Percentiles rank a stretch among this genome's conserved stretches.
Evolutionary conservation across 2,888 invertebrate genomes (phyloP).

Genomic region (Macaria notata): DNA sequence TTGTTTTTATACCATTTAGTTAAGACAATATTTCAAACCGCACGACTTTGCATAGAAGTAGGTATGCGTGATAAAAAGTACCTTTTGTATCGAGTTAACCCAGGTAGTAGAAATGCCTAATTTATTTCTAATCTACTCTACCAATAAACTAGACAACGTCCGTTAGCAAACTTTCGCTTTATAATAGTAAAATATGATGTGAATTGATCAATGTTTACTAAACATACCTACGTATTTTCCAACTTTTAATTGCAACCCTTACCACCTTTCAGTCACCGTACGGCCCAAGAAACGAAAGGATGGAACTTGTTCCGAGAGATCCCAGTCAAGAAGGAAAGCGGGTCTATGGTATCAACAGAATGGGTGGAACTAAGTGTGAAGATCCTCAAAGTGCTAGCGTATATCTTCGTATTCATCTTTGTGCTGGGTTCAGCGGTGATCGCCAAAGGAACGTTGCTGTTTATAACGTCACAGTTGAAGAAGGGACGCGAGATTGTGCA

Average conservation of each 20-base stretch:
- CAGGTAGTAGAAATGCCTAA: too few species aligned
- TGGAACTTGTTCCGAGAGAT: constrained; percentile 92
- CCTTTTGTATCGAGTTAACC: too few species aligned
- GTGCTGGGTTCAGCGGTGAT: constrained; percentile 86
- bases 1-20: too few species aligned
- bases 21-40: too few species aligned
- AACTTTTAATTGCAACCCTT: neutral
- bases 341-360: constrained; percentile 85
- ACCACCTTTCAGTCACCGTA: constrained; percentile 64
- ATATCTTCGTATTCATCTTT: constrained; percentile 84
- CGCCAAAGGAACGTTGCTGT: constrained; percentile 88
- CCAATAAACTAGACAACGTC: too few species aligned
- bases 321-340: constrained; percentile 85
- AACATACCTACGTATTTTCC: too few species aligned
- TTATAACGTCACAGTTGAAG: constrained; percentile 87
- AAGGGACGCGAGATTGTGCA: constrained; percentile 78
- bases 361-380: constrained; percentile 85
- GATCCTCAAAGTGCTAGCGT: constrained; percentile 85
- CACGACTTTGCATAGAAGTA: too few species aligned
- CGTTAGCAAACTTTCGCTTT: too few species aligned
- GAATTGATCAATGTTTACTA: too few species aligned
- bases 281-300: constrained; percentile 81
- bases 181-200: too few species aligned
- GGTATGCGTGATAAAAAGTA: too few species aligned
- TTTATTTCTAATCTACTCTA: too few species aligned